Percentiles rank a stretch among this genome's conserved stretches.
These are phyloP conservation scores for Propithecus deckenii DNA, from an alignment of 2,797 vertebrate genomes.

Conservation along the genomic window DNA sequence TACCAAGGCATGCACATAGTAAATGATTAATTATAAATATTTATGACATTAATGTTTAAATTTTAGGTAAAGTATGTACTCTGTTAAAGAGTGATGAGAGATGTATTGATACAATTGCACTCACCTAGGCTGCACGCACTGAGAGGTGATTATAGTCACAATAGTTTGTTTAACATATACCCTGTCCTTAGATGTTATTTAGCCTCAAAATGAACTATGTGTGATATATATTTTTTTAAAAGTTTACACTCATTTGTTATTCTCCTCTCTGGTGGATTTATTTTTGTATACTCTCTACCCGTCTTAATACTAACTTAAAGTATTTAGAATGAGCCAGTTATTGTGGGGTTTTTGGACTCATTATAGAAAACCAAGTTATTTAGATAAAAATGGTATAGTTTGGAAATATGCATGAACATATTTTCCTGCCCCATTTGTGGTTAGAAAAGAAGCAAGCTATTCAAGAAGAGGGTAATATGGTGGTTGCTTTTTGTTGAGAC, in stretches of 20 bases:
- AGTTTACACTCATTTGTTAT: neutral
- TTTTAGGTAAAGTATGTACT: conserved; percentile 42
- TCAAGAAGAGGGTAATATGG: neutral
- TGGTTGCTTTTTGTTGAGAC: neutral
- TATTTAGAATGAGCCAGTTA: conserved; percentile 29
- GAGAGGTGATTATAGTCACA: conserved; percentile 19
- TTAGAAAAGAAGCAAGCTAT: conserved; percentile 35
- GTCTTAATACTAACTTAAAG: conserved; percentile 35
- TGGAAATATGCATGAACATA: neutral
- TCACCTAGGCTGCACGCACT: neutral
- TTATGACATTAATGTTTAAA: neutral
- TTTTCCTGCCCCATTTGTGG: conserved; percentile 9
- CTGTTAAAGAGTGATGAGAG: neutral
- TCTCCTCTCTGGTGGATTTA: neutral
- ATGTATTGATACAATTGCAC: neutral
- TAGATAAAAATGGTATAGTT: neutral
- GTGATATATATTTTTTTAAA: neutral
- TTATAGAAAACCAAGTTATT: conserved; percentile 11
- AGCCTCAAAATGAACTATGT: neutral
- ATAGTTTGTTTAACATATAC: conserved; percentile 10
- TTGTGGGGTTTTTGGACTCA: neutral
- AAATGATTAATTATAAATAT: neutral
- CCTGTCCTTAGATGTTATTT: conserved; percentile 5
- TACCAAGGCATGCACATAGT: neutral
- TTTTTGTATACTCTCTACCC: neutral